Conservation (phyloP, 2,797 vertebrate genomes). For the Hippoglossus hippoglossus region DNA sequence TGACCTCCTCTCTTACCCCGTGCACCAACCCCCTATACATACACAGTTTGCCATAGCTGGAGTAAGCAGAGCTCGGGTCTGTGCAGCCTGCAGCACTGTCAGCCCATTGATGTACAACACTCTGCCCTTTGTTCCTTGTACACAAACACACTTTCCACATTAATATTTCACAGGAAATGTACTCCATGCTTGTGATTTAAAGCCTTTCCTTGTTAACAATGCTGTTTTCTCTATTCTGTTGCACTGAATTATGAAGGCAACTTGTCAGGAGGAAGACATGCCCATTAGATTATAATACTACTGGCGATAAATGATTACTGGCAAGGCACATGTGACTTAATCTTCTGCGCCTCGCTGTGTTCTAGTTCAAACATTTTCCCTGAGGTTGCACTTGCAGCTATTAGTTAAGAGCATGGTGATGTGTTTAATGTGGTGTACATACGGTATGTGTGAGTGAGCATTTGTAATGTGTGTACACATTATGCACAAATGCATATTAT, state of each 20-base stretch:
- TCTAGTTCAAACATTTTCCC: conserved; percentile 71
- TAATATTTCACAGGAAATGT: conserved; percentile 87
- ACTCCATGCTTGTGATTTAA: conserved; percentile 85
- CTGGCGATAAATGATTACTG: conserved; percentile 80
- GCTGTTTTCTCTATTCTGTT: conserved; percentile 81
- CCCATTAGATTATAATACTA: conserved; percentile 72
- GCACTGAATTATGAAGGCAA: conserved; percentile 80
- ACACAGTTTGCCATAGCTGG: conserved; percentile 69
- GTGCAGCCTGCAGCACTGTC: conserved; percentile 78
- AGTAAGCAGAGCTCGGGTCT: conserved; percentile 78
- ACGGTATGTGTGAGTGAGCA: conserved; percentile 53
- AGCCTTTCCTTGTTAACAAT: conserved; percentile 86
- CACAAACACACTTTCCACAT: conserved; percentile 87
- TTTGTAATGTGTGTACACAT: conserved; percentile 54
- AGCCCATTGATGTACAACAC: conserved; percentile 85
- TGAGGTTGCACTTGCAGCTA: conserved; percentile 74
- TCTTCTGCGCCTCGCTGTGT: conserved; percentile 51
- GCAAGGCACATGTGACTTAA: conserved; percentile 70
- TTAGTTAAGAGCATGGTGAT: conserved; percentile 69
- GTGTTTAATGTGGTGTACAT: conserved; percentile 63
- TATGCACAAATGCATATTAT: conserved; percentile 69
- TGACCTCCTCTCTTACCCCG: conserved; percentile 69
- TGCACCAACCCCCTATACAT: conserved; percentile 64
- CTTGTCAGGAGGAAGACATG: conserved; percentile 77
- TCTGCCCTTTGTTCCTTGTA: conserved; percentile 84